Conservation (phyloP, 2,113 vertebrate species). For the Cercopithecus mona region DNA sequence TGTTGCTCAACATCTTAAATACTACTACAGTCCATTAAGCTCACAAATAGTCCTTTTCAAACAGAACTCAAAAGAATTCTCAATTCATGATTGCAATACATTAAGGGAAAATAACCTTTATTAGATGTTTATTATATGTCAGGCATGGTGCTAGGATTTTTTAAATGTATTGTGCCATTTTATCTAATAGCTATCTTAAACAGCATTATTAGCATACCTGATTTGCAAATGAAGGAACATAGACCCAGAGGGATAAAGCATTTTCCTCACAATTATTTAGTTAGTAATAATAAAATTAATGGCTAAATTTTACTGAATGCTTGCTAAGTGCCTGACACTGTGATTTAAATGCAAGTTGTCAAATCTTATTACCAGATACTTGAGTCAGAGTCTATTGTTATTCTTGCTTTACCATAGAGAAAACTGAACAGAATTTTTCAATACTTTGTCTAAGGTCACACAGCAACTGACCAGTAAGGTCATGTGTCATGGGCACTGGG, state of each 20-base stretch:
- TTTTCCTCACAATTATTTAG: conserved; percentile 24
- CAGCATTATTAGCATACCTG: neutral
- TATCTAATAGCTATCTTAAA: conserved; percentile 39
- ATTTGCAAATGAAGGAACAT: conserved; percentile 42
- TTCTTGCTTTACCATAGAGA: neutral
- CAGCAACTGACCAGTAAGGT: neutral
- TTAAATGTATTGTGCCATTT: conserved; percentile 24
- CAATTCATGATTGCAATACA: neutral
- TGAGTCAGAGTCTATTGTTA: neutral
- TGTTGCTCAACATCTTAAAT: neutral
- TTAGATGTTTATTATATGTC: conserved; percentile 18
- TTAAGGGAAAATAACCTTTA: conserved; percentile 12
- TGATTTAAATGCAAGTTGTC: conserved; percentile 41
- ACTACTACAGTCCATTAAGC: neutral
- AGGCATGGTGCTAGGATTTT: neutral
- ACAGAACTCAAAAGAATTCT: neutral
- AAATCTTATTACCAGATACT: conserved; percentile 12
- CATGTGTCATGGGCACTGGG: neutral
- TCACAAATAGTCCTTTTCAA: neutral
- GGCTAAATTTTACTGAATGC: conserved; percentile 32
- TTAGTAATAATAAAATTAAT: conserved; percentile 46
- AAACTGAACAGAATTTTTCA: neutral
- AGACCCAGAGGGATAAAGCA: conserved; percentile 41
- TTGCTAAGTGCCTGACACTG: neutral
- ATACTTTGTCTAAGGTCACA: neutral